Evolutionary conservation across 2,888 invertebrate species (phyloP).

Genomic region (Chironomus tentans): DNA sequence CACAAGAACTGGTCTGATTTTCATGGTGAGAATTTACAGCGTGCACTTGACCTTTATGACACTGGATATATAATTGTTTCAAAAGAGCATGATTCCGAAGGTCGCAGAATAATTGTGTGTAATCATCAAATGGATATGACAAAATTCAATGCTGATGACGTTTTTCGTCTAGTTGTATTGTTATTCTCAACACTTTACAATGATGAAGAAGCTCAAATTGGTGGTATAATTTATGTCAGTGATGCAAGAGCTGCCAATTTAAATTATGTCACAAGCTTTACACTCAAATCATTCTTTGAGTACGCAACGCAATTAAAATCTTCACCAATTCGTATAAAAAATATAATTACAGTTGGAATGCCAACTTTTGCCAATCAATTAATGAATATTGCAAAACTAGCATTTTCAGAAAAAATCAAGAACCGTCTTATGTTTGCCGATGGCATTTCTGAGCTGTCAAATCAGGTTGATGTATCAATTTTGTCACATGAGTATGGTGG

Average conservation of each 20-base stretch:
- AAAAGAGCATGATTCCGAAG: not conserved
- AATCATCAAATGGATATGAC: not conserved
- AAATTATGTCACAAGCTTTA: not conserved
- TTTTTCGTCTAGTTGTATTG: not conserved
- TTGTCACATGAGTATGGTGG: not conserved
- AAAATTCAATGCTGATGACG: not conserved
- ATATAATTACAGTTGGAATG: not conserved
- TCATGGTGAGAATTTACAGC: not conserved
- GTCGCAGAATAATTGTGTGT: not conserved
- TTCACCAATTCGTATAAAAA: not conserved
- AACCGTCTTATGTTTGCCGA: not conserved
- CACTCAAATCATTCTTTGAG: not conserved
- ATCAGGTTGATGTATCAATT: not conserved
- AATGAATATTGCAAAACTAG: not conserved
- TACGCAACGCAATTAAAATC: not conserved
- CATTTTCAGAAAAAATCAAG: not conserved
- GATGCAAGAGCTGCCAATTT: not conserved
- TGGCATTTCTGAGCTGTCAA: not conserved
- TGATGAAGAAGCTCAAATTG: not conserved
- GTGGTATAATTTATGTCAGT: not conserved
- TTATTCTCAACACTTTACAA: not conserved
- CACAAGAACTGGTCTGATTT: not conserved
- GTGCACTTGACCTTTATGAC: not conserved
- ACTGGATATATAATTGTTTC: not conserved
- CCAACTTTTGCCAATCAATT: not conserved